phyloP scores from a whole-genome alignment of 1,140 invertebrate species.

The Diorhabda elongata region DNA sequence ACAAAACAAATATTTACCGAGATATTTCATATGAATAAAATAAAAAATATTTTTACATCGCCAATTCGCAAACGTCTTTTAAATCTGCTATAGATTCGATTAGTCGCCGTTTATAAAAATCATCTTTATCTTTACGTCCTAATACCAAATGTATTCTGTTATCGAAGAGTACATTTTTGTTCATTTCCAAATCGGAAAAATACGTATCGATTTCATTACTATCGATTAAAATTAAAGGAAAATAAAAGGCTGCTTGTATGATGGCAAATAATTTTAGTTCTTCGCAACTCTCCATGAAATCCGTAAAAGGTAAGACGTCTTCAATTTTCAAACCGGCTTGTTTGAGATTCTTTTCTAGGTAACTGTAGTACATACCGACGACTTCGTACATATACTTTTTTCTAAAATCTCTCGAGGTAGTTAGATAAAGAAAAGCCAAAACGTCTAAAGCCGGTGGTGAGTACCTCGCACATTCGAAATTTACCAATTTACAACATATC shows the following conservation, averaged over 20 bases:
- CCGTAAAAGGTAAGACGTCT: slow-evolving; percentile 26
- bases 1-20: no score
- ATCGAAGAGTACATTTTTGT: slow-evolving; percentile 23
- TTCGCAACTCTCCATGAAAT: slow-evolving; percentile 34
- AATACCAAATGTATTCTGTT: slow-evolving; percentile 31
- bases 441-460: slow-evolving; percentile 49
- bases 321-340: slow-evolving; percentile 22
- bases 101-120: slow-evolving; percentile 23
- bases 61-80: slow-evolving; percentile 31
- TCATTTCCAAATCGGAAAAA: slow-evolving; percentile 23
- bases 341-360: slow-evolving; percentile 28
- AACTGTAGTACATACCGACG: slow-evolving; percentile 32
- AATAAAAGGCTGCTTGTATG: slow-evolving; percentile 30
- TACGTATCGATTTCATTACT: slow-evolving; percentile 22
- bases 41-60: neutral
- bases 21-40: no score
- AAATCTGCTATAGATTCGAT: slow-evolving; percentile 34
- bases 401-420: slow-evolving; percentile 44
- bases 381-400: slow-evolving; percentile 28
- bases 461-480: slow-evolving; percentile 49
- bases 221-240: slow-evolving; percentile 31
- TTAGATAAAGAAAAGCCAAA: slow-evolving; percentile 46
- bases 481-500: slow-evolving; percentile 45
- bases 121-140: slow-evolving; percentile 26
- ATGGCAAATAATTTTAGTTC: slow-evolving; percentile 35